Evolutionary conservation across 2,888 invertebrate species (phyloP).

Genomic region (Chelonus formosanus): DNA sequence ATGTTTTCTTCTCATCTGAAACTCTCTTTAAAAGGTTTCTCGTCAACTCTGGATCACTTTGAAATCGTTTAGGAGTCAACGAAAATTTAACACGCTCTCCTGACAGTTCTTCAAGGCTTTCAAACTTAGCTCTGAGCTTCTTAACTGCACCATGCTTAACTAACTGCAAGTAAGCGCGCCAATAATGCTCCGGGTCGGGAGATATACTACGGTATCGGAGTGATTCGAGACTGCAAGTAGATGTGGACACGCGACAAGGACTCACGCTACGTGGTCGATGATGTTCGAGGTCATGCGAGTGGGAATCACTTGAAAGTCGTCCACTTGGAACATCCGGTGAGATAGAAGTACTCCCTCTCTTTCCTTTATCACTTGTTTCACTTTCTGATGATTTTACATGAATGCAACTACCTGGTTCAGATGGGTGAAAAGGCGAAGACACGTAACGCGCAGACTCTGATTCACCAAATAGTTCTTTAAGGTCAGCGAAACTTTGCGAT

Average conservation of each 20-base stretch:
- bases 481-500: slow-evolving; percentile 77
- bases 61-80: slow-evolving; percentile 69
- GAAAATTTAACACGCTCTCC: slow-evolving; percentile 49
- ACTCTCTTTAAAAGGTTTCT: slow-evolving; percentile 68
- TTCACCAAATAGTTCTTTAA: slow-evolving; percentile 86
- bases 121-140: slow-evolving; percentile 81
- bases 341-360: slow-evolving; percentile 52
- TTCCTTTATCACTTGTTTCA: slow-evolving; percentile 42
- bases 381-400: slow-evolving; percentile 68
- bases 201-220: slow-evolving; percentile 78
- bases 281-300: slow-evolving; percentile 53
- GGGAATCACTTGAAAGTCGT: slow-evolving; percentile 49
- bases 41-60: slow-evolving; percentile 82
- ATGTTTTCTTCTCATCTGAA: slow-evolving; percentile 64
- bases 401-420: slow-evolving; percentile 2
- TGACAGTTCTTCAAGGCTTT: slow-evolving; percentile 70
- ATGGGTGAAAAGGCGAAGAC: slow-evolving; percentile 65
- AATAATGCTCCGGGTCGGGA: slow-evolving; percentile 77
- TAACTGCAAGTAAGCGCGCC: slow-evolving; percentile 75
- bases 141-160: slow-evolving; percentile 81
- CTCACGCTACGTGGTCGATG: slow-evolving; percentile 61
- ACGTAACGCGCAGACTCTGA: slow-evolving; percentile 71
- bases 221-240: slow-evolving; percentile 73
- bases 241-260: slow-evolving; percentile 60
- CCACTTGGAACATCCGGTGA: slow-evolving; percentile 53